These are phyloP conservation scores for Acrocyrtus sp. DNA, from an alignment of 2,888 invertebrate species.

Conservation along the genomic window DNA sequence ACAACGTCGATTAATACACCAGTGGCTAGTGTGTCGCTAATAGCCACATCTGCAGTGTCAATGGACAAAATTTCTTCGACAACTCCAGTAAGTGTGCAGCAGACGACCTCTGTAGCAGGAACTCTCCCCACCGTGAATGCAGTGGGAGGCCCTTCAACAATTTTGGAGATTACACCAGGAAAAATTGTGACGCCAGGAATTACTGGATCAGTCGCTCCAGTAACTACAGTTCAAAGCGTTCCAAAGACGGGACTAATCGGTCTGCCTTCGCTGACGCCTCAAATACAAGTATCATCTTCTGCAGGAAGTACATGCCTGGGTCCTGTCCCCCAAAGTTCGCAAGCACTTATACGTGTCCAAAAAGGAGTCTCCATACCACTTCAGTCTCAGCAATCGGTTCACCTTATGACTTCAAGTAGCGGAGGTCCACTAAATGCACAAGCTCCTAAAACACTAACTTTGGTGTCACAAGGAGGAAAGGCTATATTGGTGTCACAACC, in stretches of 20 bases:
- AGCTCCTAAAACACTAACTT: constrained; percentile 40
- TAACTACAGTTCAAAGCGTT: neutral
- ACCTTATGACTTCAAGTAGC: constrained; percentile 32
- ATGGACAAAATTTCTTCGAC: constrained; percentile 3
- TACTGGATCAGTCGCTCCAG: neutral
- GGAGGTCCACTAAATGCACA: constrained; percentile 6
- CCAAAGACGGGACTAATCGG: constrained; percentile 1
- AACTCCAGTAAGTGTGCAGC: neutral
- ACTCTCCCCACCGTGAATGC: neutral
- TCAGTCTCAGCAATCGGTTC: constrained; percentile 21
- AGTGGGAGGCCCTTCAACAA: neutral
- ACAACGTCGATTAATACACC: neutral
- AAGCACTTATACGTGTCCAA: constrained; percentile 40
- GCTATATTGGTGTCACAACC: constrained; percentile 46
- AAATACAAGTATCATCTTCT: constrained; percentile 15
- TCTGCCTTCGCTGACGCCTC: constrained; percentile 9
- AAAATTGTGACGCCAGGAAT: constrained; percentile 4
- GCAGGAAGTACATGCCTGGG: constrained; percentile 1
- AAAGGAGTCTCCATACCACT: constrained; percentile 17
- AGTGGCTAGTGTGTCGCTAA: neutral
- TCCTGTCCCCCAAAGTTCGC: constrained; percentile 4
- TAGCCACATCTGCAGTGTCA: neutral
- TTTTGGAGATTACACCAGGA: neutral
- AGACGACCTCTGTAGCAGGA: neutral
- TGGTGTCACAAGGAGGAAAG: constrained; percentile 45